These are phyloP conservation scores for Axea sp. DNA, from an alignment of 2,888 invertebrate species.

Conservation along the genomic window DNA sequence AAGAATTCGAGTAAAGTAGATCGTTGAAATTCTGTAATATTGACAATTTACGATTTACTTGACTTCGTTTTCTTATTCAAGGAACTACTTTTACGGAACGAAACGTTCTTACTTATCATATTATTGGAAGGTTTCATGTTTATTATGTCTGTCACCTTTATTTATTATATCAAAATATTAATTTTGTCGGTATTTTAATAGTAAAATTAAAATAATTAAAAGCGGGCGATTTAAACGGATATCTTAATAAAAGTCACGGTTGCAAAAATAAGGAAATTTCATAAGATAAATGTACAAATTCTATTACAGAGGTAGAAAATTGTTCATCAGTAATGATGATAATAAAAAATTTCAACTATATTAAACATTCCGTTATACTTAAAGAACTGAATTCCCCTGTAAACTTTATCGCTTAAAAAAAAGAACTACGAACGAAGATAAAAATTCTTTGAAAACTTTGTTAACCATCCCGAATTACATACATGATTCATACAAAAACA, in stretches of 20 bases:
- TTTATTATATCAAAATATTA: constrained; percentile 1
- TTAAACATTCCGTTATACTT: constrained; percentile 14
- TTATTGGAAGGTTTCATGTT: constrained; percentile 34
- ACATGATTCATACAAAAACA: no score
- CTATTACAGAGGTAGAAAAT: background rate
- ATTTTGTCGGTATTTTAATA: background rate
- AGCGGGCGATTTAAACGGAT: no score
- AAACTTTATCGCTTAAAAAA: constrained; percentile 4
- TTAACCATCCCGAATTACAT: no score
- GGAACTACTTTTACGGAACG: constrained; percentile 28
- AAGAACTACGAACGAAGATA: no score
- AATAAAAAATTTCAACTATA: background rate
- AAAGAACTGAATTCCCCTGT: background rate
- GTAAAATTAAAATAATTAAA: background rate
- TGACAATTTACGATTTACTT: constrained; percentile 63
- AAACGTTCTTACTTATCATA: constrained; percentile 37
- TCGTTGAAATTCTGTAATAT: constrained; percentile 65
- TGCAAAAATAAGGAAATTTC: no score
- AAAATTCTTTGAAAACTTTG: no score
- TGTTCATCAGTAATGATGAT: background rate
- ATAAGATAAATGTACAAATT: constrained; percentile 3
- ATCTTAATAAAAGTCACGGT: no score
- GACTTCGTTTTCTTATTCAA: constrained; percentile 57
- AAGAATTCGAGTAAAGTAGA: constrained; percentile 73
- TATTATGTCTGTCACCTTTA: constrained; percentile 2